phyloP scores from a whole-genome alignment of 2,797 vertebrate species.

The Hephaestus fuliginosus region DNA sequence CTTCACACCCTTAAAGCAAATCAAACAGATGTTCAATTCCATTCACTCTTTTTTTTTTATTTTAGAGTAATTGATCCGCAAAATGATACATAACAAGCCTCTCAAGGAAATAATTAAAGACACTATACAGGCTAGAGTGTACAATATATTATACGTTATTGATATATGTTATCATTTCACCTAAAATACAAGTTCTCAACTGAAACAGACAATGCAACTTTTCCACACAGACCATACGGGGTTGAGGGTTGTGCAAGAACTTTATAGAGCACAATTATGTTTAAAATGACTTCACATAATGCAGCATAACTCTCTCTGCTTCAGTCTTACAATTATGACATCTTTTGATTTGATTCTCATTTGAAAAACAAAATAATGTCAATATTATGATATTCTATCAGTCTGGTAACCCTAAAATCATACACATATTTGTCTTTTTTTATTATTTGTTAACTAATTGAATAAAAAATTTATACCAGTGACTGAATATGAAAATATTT shows the following conservation, averaged over 20 bases:
- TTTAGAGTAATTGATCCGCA: conserved; percentile 6
- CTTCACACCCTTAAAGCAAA: not conserved
- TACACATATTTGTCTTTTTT: not conserved
- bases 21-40: not conserved
- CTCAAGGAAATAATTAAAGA: conserved; percentile 26
- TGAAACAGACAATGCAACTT: not conserved
- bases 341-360: not conserved
- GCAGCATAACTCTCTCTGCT: not conserved
- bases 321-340: not conserved
- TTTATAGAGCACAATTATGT: not conserved
- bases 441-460: not conserved
- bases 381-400: not conserved
- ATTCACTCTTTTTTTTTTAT: conserved; percentile 12
- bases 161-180: conserved; percentile 5
- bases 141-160: conserved; percentile 1
- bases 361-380: not conserved
- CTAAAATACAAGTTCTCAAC: not conserved
- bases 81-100: conserved; percentile 29
- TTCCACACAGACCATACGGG: not conserved
- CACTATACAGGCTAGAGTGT: conserved; percentile 12
- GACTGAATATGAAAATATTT: not conserved
- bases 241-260: not conserved
- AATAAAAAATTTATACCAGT: not conserved
- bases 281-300: not conserved
- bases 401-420: not conserved